Evolutionary conservation across 2,113 vertebrate species (phyloP).

Genomic region (Aphelocoma coerulescens): DNA sequence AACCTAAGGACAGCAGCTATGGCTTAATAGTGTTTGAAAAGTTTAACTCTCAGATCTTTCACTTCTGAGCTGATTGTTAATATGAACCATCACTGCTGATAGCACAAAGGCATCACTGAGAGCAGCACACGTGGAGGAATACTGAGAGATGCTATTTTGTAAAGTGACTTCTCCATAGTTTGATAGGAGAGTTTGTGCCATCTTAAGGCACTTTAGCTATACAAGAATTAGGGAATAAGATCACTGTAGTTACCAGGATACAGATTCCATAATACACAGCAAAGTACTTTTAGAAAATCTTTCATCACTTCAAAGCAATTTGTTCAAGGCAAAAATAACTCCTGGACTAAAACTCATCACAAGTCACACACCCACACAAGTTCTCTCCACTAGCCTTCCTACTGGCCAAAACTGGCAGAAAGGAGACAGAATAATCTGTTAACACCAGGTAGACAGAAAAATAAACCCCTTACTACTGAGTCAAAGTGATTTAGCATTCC

Average conservation of each 20-base stretch:
- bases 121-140: background rate
- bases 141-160: accelerated
- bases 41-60: background rate
- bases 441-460: background rate
- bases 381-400: background rate
- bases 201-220: background rate
- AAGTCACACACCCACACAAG: background rate
- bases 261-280: background rate
- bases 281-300: background rate
- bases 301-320: background rate
- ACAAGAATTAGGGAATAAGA: background rate
- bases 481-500: background rate
- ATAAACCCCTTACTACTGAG: background rate
- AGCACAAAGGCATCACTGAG: background rate
- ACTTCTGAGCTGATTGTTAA: background rate
- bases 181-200: background rate
- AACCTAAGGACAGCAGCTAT: background rate
- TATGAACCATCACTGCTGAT: accelerated
- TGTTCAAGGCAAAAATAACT: background rate
- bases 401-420: background rate
- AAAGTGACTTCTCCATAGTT: background rate
- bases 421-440: background rate
- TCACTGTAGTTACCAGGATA: background rate
- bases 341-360: background rate
- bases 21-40: background rate